Evolutionary conservation across 53 echinoderm and acorn worm genomes (phyloP).

Genomic region (Antedon mediterranea): DNA sequence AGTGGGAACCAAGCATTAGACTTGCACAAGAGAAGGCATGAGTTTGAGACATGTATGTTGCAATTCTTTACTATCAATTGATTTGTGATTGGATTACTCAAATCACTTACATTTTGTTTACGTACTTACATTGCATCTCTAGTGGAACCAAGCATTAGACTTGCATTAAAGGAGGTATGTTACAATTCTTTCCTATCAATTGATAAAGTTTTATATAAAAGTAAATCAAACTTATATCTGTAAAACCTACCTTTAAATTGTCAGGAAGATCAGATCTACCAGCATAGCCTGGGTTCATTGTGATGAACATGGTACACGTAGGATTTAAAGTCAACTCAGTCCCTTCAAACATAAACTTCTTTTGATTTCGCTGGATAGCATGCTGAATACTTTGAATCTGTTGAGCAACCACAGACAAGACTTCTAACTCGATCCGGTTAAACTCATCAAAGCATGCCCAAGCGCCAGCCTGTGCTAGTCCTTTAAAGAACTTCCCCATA

Average conservation of each 20-base stretch:
- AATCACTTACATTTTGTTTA: no score
- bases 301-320: constrained; percentile 94
- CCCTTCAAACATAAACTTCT: constrained; percentile 86
- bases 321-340: constrained; percentile 78
- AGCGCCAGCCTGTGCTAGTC: constrained; percentile 86
- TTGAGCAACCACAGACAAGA: constrained; percentile 91
- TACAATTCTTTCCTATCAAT: no score
- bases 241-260: constrained; percentile 62
- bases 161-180: no score
- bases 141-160: no score
- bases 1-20: no score
- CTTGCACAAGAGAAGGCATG: no score
- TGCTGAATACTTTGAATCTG: constrained; percentile 91
- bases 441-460: constrained; percentile 99
- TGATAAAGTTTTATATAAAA: no score
- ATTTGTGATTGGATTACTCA: no score
- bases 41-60: no score
- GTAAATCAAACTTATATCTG: no score
- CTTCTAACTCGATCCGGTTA: constrained; percentile 97
- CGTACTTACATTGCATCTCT: no score
- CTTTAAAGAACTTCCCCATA: constrained; percentile 99
- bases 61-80: no score
- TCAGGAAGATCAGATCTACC: constrained; percentile 84
- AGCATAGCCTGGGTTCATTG: constrained; percentile 95
- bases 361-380: constrained; percentile 57